phyloP scores from a whole-genome alignment of 2,888 invertebrate species.

The Leptinotarsa juncta region DNA sequence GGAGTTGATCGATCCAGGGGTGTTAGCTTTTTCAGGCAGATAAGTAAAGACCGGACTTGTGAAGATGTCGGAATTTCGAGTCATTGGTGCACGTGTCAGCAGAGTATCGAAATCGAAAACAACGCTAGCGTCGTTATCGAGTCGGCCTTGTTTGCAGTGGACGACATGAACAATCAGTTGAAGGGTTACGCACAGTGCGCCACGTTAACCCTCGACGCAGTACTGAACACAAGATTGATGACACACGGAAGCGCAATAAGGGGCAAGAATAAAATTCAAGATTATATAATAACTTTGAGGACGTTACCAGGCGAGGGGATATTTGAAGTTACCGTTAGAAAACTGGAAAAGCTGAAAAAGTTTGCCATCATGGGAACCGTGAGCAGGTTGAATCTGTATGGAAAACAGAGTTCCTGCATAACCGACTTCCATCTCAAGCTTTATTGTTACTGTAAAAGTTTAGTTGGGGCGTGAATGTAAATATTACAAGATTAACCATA shows the following conservation, averaged over 20 bases:
- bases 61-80: constrained; percentile 80
- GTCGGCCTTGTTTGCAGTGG: constrained; percentile 73
- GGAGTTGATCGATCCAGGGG: constrained; percentile 19
- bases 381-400: constrained; percentile 83
- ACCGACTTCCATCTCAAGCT: constrained; percentile 80
- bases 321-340: constrained; percentile 83
- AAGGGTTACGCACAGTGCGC: constrained; percentile 75
- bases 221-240: constrained; percentile 77
- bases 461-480: constrained; percentile 33
- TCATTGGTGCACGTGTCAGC: constrained; percentile 91
- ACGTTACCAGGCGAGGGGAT: constrained; percentile 77
- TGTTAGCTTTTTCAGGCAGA: constrained; percentile 78
- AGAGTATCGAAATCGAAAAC: constrained; percentile 70
- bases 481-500: not conserved
- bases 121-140: constrained; percentile 70
- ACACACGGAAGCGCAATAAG: constrained; percentile 63
- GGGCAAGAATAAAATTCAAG: constrained; percentile 63
- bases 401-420: constrained; percentile 83
- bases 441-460: constrained; percentile 77
- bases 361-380: constrained; percentile 77
- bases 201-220: constrained; percentile 70
- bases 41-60: constrained; percentile 81
- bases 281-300: constrained; percentile 74
- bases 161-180: constrained; percentile 75
- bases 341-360: constrained; percentile 55